Base-by-base conservation (phyloP, 2,797 vertebrate species). In the Karalla daura region DNA sequence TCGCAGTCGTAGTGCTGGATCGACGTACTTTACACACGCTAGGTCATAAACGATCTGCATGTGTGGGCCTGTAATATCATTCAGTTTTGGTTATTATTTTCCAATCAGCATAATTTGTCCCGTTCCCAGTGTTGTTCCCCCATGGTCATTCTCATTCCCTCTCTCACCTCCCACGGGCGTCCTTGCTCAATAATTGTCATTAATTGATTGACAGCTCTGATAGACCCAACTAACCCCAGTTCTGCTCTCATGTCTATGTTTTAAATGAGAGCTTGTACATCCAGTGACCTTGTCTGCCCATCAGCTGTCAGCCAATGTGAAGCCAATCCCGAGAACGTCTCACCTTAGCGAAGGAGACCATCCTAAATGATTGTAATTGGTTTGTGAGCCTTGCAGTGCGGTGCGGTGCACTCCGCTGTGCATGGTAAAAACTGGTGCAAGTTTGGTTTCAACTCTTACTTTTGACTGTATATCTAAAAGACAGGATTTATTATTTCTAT, bases 151-250 rank as follows among this genome's bases (percentile, higher is more conserved):
- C 94, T 95, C 94, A 95, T 95, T 94, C 95, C 92, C 93, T 85
- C 76, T 69, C 71, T 85, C 79, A 50, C 90, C 87, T 94, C 94
- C 94, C 94, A 92, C 91, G 78, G 84, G 94, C 91, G 94, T 96
- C 95, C 94, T 96, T 96, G 95, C 95, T 96, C 96, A 96, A 97
- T 98, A 97, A 98, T 98, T 97, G 96, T 97, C 96, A 97, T 97
- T 98, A 98, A 98, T 97, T 97, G 96, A 99, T 97, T 98, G 97
- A 98, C 98, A 98, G 96, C 94, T 95, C 95, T 92, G 95, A 96
- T 95, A 95, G 97, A 95, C 96, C 96, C 92, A 94, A 95, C 94
- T 98, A 96, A 99, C 96, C 97, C 94, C 92, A 89, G 94, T 95
- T 94, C 95, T 94, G 92, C 96, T 96, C 94, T 94, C 93, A 80